Base-by-base conservation (phyloP, 2,888 invertebrate genomes). In the Atethmia centrago region DNA sequence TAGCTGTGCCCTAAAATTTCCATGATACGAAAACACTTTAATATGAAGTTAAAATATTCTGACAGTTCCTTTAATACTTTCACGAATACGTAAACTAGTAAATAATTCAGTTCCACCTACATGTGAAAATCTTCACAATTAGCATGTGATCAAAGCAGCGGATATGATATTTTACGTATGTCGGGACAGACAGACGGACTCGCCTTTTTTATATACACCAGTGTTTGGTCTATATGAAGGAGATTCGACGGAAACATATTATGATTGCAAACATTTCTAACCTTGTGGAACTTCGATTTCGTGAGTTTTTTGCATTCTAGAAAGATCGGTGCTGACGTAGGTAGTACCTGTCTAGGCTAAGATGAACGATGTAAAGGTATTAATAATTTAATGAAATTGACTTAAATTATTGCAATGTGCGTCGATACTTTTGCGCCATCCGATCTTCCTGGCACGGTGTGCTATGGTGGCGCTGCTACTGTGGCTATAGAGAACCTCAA, bases 101-200 rank as follows among this genome's bases (percentile, higher is more conserved):
- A 82, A 83, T 83, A 82, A 79, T 83, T 74, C 49, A 55, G 58
- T 84, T 78, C 74, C 68, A 75, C 76, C 73, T 73, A 84, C 72
- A 31, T 79, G 79, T 72, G 80, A 80, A 76, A 81, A 81, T 79
- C 64, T 79, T 77, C 77, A 76, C 82, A 85, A 87, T 87, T 85
- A 85, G 78, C 70, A 61, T 45, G 56, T 74, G 82, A 84, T 87
- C 87, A 87, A 87, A 87, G 88, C 36, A 68, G 42, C 87, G 87
- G 87, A 87, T 80, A 88, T 82, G 71, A 88, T 88, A 87, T 82
- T 86, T 86, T 82, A 82, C 80, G 78, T 79, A 61, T 74, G 83
- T 80, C 83, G 80, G 76, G 78, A 72, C 65, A 73, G 71, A 76
- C 78, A 61, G 77, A 79, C 77, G 67, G 68, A 74, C 82, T 77